phyloP scores from a whole-genome alignment of 1,140 invertebrate species.

The Eubasilissa regina region DNA sequence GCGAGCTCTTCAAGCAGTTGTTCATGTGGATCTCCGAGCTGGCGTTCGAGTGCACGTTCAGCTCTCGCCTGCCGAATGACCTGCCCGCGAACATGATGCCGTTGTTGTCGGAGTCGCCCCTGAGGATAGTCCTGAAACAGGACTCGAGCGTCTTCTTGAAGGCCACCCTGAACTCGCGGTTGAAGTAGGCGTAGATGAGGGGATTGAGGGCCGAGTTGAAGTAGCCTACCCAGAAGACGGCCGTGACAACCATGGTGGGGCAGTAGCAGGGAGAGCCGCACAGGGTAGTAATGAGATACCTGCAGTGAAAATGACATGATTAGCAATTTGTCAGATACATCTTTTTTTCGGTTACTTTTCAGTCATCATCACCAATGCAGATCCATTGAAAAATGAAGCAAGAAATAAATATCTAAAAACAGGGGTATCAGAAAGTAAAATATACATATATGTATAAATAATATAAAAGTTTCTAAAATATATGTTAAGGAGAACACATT shows the following conservation, averaged over 20 bases:
- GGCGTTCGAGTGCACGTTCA: slow-evolving; percentile 56
- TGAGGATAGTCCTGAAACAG: slow-evolving; percentile 51
- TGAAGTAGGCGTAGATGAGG: slow-evolving; percentile 97
- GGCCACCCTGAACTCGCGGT: slow-evolving; percentile 93
- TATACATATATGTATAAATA: no score
- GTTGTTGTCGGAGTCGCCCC: slow-evolving; percentile 50
- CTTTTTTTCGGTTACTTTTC: no score
- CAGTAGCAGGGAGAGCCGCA: slow-evolving; percentile 83
- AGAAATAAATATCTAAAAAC: no score
- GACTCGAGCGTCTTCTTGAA: slow-evolving; percentile 88
- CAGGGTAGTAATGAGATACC: slow-evolving; percentile 87
- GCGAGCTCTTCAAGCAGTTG: slow-evolving; percentile 51
- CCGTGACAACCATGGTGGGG: slow-evolving; percentile 84
- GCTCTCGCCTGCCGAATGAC: slow-evolving; percentile 54
- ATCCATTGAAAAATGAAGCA: no score
- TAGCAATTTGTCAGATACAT: no score
- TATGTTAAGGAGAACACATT: no score
- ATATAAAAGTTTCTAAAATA: no score
- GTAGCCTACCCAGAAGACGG: slow-evolving; percentile 97
- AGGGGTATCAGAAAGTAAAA: no score
- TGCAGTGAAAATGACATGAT: slow-evolving; percentile 66
- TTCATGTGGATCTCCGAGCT: slow-evolving; percentile 59
- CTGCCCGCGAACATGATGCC: slow-evolving; percentile 50
- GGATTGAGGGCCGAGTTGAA: slow-evolving; percentile 98
- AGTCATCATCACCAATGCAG: no score